Evolutionary conservation across 35 echinoderm and acorn worm species (phyloP).

Genomic region (Ptychodera flava): DNA sequence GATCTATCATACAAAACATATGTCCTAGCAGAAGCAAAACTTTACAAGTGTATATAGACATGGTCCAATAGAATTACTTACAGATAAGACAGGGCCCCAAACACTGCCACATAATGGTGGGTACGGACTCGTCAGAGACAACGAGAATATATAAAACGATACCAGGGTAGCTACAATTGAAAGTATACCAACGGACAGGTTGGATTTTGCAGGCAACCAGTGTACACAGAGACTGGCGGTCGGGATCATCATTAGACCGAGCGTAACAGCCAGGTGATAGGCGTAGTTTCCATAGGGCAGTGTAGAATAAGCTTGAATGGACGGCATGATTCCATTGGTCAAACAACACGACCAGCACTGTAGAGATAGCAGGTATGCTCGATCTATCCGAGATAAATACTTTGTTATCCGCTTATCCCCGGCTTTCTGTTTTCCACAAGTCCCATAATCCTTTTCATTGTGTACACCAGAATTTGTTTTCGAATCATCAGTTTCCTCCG

Average conservation of each 20-base stretch:
- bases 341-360: constrained; percentile 43
- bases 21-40: background rate
- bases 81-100: constrained; percentile 58
- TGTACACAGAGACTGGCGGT: constrained; percentile 68
- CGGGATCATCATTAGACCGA: constrained; percentile 80
- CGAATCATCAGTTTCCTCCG: background rate
- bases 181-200: constrained; percentile 33
- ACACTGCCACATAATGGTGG: constrained; percentile 68
- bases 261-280: constrained; percentile 75
- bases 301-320: constrained; percentile 88
- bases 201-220: constrained; percentile 51
- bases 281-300: constrained; percentile 70
- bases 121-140: constrained; percentile 61
- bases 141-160: constrained; percentile 54
- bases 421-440: background rate
- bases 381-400: background rate
- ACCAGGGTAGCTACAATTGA: constrained; percentile 37
- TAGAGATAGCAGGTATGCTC: background rate
- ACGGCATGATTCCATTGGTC: constrained; percentile 84
- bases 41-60: background rate
- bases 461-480: background rate
- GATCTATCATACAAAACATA: background rate
- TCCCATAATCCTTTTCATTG: background rate
- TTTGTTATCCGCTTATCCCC: background rate
- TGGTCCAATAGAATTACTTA: constrained; percentile 48